Conservation (phyloP, 1,140 invertebrate genomes). For the Lordiphosa stackelbergi region DNA sequence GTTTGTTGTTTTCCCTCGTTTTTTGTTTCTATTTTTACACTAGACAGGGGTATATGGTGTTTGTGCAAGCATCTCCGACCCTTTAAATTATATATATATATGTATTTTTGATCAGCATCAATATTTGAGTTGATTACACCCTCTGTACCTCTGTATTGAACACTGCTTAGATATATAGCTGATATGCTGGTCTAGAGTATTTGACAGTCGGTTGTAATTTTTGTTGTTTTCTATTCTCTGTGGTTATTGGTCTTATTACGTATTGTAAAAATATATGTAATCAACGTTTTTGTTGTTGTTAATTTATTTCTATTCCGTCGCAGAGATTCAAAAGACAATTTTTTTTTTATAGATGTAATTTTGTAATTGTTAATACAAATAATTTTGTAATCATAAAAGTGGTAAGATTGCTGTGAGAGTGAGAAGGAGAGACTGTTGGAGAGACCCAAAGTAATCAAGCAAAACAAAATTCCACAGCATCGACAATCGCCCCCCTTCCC, state of each 20-base stretch:
- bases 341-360: constrained; percentile 58
- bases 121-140: too few relatives aligned
- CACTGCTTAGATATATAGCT: too few relatives aligned
- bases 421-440: constrained; percentile 4
- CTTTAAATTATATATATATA: too few relatives aligned
- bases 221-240: constrained; percentile 16
- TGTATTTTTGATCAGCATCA: too few relatives aligned
- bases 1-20: constrained; percentile 39
- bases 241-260: constrained; percentile 39
- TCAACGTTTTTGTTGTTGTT: constrained; percentile 50
- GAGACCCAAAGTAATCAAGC: constrained; percentile 22
- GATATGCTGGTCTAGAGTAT: too few relatives aligned
- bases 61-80: too few relatives aligned
- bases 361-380: constrained; percentile 53
- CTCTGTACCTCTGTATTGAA: too few relatives aligned
- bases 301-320: constrained; percentile 62
- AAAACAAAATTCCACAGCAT: constrained; percentile 35
- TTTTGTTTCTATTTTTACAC: constrained; percentile 10
- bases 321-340: constrained; percentile 60
- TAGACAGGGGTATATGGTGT: too few relatives aligned
- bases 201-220: constrained; percentile 10
- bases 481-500: neutral
- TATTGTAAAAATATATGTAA: constrained; percentile 50
- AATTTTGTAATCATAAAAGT: constrained; percentile 26
- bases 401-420: constrained; percentile 1